Evolutionary conservation across 2,113 vertebrate genomes (phyloP), one percentile per base, ranked within the genome.

Genomic region (Anas platyrhynchos): DNA sequence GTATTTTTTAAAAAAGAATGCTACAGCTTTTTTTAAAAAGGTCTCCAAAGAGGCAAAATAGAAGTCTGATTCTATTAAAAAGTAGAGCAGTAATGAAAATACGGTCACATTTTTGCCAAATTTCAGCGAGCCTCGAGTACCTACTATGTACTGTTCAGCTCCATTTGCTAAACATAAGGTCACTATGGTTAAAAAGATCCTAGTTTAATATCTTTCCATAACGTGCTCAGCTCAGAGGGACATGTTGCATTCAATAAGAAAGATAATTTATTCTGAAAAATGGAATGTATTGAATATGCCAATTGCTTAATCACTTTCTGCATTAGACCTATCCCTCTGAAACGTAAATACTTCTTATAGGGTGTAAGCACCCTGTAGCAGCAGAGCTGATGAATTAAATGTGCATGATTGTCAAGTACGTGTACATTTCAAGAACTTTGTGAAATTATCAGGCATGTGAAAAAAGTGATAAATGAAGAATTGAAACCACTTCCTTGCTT

Each of bases 111-210:
- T 89, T 74, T 87, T 44, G 11, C 52, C 22, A 17, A 9, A n/a
- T 90, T 81, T 81, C 43, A 86, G 55, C 4, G 17, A 7, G 2
- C 46, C 20, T 66, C 7, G 34, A 34, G 34, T 34, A 34, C 34
- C 34, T 34, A 25, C 9, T 59, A 7, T 54, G 4, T 26, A 11
- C 5, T 32, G 2, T 77, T 78, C 25, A 59, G 10, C 52, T 82
- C 48, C 27, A 22, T 50, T 68, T 68, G 50, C 50, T 59, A 61
- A 63, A n/a, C 0, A 0, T 36, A 36, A 66, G 5, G 5, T 44
- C n/a, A 36, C 0, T 22, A 2, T 59, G 27, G 6, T 81, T 63
- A 78, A 71, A 5, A 4, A 34, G 61, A 50, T 43, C 7, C 1
- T 1, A 6, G 29, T 61, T 92, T 43, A 21, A 9, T 26, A 23